These are phyloP conservation scores for Cryptomyrus ogoouensis DNA, from an alignment of 2,113 vertebrate species.

Conservation along the genomic window DNA sequence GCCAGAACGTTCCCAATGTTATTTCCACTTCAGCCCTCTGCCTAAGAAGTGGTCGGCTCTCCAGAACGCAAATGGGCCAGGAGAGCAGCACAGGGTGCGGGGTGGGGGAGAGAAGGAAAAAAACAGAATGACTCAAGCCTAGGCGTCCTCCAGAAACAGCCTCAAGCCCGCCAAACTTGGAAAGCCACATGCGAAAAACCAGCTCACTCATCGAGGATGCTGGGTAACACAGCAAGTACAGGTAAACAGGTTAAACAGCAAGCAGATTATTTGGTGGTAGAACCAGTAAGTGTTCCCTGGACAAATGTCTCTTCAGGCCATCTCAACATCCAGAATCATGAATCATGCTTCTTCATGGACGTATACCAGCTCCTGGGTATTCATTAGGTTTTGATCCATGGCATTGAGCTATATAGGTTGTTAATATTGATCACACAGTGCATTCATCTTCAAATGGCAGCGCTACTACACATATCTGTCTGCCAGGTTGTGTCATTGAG, in stretches of 20 bases:
- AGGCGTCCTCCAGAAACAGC: not conserved
- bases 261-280: not conserved
- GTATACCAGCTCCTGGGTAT: not conserved
- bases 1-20: slow-evolving; percentile 5
- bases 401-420: not conserved
- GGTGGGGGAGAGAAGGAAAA: not conserved
- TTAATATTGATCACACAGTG: not conserved
- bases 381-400: not conserved
- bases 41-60: not conserved
- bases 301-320: not conserved
- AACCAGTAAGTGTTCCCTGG: not conserved
- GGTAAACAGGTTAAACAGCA: not conserved
- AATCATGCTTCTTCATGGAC: not conserved
- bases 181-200: not conserved
- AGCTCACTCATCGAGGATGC: not conserved
- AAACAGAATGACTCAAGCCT: not conserved
- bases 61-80: not conserved
- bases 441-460: not conserved
- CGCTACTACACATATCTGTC: not conserved
- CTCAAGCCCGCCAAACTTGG: not conserved
- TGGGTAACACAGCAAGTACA: not conserved
- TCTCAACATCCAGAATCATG: not conserved
- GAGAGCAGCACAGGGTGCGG: not conserved
- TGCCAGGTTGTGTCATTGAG: not conserved
- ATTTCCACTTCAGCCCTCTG: not conserved